A percentile compares a stretch with the other conserved stretches of the same genome.
Evolutionary conservation across 2,797 vertebrate species (phyloP).

Genomic region (Antrozous pallidus): DNA sequence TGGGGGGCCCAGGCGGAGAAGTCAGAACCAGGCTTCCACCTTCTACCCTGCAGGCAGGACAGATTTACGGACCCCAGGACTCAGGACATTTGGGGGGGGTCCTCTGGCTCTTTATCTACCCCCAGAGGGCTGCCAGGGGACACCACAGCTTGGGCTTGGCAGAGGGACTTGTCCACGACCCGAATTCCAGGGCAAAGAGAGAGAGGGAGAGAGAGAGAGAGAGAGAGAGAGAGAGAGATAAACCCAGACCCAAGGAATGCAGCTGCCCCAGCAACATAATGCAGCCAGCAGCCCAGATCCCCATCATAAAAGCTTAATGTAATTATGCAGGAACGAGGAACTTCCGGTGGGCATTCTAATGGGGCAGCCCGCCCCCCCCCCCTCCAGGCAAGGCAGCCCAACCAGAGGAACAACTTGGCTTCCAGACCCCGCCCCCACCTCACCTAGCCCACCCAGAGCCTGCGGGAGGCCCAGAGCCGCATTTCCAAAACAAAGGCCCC

Average conservation of each 20-base stretch:
- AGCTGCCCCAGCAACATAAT: neutral
- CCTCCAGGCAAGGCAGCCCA: neutral
- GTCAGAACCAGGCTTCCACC: neutral
- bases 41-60: neutral
- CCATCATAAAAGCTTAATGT: slow-evolving; percentile 38
- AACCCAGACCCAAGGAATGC: slow-evolving; percentile 37
- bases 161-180: neutral
- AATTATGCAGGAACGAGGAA: slow-evolving; percentile 42
- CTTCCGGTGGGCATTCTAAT: slow-evolving; percentile 53
- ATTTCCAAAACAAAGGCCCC: slow-evolving; percentile 29
- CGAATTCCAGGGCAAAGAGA: neutral
- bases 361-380: too few relatives aligned
- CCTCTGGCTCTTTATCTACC: neutral
- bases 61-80: neutral
- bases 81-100: neutral
- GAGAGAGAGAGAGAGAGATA: neutral
- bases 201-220: neutral
- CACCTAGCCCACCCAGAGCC: neutral
- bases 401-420: neutral
- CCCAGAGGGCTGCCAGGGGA: neutral
- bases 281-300: neutral
- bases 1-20: neutral
- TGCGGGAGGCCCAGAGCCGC: neutral
- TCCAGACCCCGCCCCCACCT: neutral
- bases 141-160: neutral